phyloP scores from a whole-genome alignment of 2,113 vertebrate genomes.

The Stegostoma tigrinum region DNA sequence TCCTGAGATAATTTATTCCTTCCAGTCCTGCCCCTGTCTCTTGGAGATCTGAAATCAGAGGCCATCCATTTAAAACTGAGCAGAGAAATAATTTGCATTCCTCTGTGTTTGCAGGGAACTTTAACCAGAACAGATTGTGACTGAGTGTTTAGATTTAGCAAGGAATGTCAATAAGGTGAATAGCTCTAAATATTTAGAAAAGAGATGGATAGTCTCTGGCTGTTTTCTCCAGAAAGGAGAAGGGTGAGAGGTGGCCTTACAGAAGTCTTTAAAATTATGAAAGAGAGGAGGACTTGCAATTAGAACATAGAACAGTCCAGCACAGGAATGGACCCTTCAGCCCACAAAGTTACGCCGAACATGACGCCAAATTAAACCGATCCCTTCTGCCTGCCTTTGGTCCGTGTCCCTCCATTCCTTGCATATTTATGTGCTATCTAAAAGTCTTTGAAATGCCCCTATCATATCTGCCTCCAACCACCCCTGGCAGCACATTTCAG shows the following conservation, averaged over 20 bases:
- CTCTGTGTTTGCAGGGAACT: neutral
- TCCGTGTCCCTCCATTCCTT: too few relatives aligned
- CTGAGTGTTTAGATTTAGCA: neutral
- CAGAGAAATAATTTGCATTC: neutral
- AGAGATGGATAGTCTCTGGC: neutral
- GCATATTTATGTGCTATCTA: too few relatives aligned
- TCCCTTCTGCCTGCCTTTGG: too few relatives aligned
- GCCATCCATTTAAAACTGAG: neutral
- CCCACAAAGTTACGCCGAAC: too few relatives aligned
- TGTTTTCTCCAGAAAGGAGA: neutral
- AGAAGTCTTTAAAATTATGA: neutral
- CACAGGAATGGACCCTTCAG: too few relatives aligned
- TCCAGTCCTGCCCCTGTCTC: neutral
- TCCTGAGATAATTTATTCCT: neutral
- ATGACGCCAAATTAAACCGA: too few relatives aligned
- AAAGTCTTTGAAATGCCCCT: too few relatives aligned
- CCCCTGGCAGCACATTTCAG: too few relatives aligned
- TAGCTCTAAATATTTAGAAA: neutral
- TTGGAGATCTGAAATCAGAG: neutral
- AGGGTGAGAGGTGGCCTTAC: neutral
- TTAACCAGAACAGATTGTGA: neutral
- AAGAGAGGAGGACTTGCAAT: too few relatives aligned
- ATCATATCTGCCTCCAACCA: too few relatives aligned
- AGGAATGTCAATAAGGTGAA: neutral
- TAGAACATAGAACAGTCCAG: too few relatives aligned